These are phyloP conservation scores for Drosophila arawakana DNA, from an alignment of 1,140 invertebrate genomes.

Conservation along the genomic window DNA sequence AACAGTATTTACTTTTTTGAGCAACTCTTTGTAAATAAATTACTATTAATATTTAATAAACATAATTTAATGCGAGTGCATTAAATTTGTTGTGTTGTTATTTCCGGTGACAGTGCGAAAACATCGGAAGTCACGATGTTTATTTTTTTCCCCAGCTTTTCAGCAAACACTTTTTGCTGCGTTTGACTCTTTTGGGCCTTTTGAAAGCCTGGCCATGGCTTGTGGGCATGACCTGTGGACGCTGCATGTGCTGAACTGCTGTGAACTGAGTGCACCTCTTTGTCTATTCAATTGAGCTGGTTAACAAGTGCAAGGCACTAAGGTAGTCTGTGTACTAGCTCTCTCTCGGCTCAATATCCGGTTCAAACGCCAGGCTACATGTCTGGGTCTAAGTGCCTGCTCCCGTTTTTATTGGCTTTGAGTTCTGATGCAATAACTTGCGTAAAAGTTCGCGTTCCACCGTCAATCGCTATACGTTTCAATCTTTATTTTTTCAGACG, in stretches of 20 bases:
- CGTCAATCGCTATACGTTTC: constrained; percentile 25
- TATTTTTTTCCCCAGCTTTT: too few species aligned
- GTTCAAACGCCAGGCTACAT: background rate
- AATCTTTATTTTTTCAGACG: background rate
- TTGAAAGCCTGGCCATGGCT: constrained; percentile 9
- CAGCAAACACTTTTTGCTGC: background rate
- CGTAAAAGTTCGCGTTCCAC: constrained; percentile 21
- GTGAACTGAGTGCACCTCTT: constrained; percentile 22
- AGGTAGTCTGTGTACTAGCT: background rate
- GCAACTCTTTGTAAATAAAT: too few species aligned
- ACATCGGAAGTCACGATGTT: too few species aligned
- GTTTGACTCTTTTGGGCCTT: background rate
- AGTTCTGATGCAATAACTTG: constrained; percentile 42
- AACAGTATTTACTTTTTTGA: too few species aligned
- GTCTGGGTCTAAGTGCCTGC: constrained; percentile 31
- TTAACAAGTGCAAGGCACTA: constrained; percentile 33
- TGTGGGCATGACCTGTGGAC: background rate
- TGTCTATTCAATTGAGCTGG: constrained; percentile 49
- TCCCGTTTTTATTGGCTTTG: constrained; percentile 46
- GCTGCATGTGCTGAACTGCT: background rate
- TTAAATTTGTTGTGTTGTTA: too few species aligned
- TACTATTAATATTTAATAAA: too few species aligned
- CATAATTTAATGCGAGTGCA: too few species aligned
- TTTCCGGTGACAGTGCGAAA: too few species aligned
- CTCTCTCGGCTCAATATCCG: constrained; percentile 33